Evolutionary conservation across 2,888 invertebrate genomes (phyloP).

Genomic region (Orgyia antiqua): DNA sequence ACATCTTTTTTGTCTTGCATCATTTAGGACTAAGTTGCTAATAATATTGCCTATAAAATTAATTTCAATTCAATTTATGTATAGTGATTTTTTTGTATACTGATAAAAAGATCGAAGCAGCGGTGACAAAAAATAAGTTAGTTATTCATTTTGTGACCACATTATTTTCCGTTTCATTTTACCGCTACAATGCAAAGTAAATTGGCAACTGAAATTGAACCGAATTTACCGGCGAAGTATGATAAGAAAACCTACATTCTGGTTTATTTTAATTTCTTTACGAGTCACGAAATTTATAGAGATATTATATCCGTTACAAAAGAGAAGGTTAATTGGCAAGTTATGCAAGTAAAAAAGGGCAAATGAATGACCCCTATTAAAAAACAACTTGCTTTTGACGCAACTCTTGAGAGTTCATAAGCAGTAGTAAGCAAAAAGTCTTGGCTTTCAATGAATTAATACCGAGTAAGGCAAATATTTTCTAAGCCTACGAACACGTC

Average conservation of each 20-base stretch:
- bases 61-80: too few relatives aligned
- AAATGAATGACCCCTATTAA: conserved; percentile 12
- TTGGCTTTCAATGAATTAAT: conserved; percentile 9
- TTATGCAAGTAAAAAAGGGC: conserved; percentile 16
- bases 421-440: conserved; percentile 13
- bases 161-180: conserved; percentile 51
- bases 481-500: too few relatives aligned
- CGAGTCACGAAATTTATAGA: not conserved
- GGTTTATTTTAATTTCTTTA: conserved; percentile 4
- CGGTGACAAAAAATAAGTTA: conserved; percentile 48
- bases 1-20: too few relatives aligned
- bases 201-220: conserved; percentile 29
- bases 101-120: conserved; percentile 41
- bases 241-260: not conserved
- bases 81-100: too few relatives aligned
- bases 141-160: conserved; percentile 51
- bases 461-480: too few relatives aligned
- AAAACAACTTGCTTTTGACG: conserved; percentile 13
- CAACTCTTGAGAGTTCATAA: conserved; percentile 8
- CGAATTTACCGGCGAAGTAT: conserved; percentile 18
- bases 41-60: too few relatives aligned
- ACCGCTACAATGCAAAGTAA: conserved; percentile 46
- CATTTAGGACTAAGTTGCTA: too few relatives aligned
- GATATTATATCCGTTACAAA: conserved; percentile 6
- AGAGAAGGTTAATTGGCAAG: conserved; percentile 13